These are phyloP conservation scores for Melanotaenia parkinsoni DNA, from an alignment of 2,797 vertebrate species.

Conservation along the genomic window DNA sequence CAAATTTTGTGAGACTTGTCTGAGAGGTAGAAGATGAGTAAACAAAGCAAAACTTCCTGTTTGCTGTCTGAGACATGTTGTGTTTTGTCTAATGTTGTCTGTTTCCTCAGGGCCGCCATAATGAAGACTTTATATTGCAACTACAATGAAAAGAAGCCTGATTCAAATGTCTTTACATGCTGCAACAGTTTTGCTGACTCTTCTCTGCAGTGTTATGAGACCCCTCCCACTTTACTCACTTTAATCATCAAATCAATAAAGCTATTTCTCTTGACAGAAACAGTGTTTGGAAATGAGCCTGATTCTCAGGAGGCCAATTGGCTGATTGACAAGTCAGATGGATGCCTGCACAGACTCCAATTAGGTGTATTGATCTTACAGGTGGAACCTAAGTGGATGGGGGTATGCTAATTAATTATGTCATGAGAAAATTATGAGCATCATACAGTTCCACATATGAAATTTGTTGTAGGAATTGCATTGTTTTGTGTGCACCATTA, in stretches of 20 bases:
- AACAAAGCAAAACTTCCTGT: background rate
- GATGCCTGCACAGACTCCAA: slow-evolving; percentile 71
- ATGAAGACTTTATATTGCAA: slow-evolving; percentile 29
- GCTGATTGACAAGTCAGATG: slow-evolving; percentile 64
- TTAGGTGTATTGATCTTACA: slow-evolving; percentile 64
- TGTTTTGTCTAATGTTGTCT: background rate
- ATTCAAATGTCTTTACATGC: slow-evolving; percentile 23
- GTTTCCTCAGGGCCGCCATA: background rate
- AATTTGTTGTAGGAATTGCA: background rate
- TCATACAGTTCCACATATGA: slow-evolving; percentile 8
- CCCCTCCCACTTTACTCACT: slow-evolving; percentile 38
- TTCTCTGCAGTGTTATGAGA: slow-evolving; percentile 14
- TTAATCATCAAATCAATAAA: slow-evolving; percentile 67
- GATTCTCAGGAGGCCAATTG: slow-evolving; percentile 64
- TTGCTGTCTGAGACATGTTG: background rate
- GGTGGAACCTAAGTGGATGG: slow-evolving; percentile 38
- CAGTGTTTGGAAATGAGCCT: slow-evolving; percentile 52
- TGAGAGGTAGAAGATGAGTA: background rate
- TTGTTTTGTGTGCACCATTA: background rate
- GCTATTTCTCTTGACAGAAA: slow-evolving; percentile 61
- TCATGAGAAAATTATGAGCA: slow-evolving; percentile 1
- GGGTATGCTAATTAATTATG: slow-evolving; percentile 35
- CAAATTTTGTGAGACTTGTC: background rate
- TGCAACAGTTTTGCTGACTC: slow-evolving; percentile 27
- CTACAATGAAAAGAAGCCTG: slow-evolving; percentile 21